A percentile compares a stretch with the other conserved stretches of the same genome.
These are phyloP conservation scores for Zhuqinia jingwanae DNA, from an alignment of 2,888 invertebrate genomes.

Conservation along the genomic window DNA sequence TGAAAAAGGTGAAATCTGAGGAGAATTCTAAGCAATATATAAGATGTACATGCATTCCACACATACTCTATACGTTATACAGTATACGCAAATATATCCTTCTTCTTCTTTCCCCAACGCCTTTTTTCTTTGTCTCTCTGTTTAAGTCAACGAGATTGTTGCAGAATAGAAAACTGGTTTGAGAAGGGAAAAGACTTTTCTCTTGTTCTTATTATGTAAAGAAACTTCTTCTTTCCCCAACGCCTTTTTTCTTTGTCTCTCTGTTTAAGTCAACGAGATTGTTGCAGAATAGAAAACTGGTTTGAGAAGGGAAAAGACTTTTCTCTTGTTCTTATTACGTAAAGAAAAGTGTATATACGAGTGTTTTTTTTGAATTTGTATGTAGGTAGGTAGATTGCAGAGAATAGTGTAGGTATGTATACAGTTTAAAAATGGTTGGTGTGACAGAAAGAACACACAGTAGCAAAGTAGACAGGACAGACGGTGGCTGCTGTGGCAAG, in stretches of 20 bases:
- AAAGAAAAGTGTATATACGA: background rate
- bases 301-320: conserved; percentile 6
- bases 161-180: conserved; percentile 5
- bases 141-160: conserved; percentile 33
- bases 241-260: conserved; percentile 19
- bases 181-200: conserved; percentile 10
- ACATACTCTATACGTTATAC: background rate
- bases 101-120: background rate
- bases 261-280: conserved; percentile 34
- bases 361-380: conserved; percentile 6
- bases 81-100: no score
- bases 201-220: background rate
- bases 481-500: conserved; percentile 66
- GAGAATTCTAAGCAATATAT: conserved; percentile 67
- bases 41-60: conserved; percentile 15
- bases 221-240: background rate
- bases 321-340: background rate
- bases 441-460: conserved; percentile 52
- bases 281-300: conserved; percentile 4
- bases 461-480: conserved; percentile 41
- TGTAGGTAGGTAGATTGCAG: no score
- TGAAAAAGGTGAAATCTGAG: conserved; percentile 71
- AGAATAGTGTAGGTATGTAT: no score
- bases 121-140: conserved; percentile 17
- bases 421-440: conserved; percentile 47